Base-by-base conservation (phyloP, 2,113 vertebrate species). In the Solenodon paradoxus region DNA sequence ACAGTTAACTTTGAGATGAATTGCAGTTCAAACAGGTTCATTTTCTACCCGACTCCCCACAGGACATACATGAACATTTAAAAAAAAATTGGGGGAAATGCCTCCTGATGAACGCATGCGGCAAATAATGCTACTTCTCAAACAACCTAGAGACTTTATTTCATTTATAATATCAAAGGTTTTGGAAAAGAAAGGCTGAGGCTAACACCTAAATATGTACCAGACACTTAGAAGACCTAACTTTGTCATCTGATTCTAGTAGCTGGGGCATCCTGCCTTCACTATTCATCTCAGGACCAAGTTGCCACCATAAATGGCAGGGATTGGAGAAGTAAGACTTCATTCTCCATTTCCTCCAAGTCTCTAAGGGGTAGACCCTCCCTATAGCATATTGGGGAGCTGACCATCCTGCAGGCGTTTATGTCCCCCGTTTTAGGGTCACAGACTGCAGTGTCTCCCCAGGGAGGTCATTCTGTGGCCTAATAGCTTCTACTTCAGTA, bases 1-100 rank as follows among this genome's bases (percentile, higher is more conserved):
- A 87, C 95, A 96, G 96, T 94, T 96, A 94, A 95, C 93, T 97
- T 98, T 88, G 81, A 94, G 82, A 96, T 86, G 90, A 96, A 69
- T 90, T 88, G 81, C 69, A 97, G 89, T 96, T 98, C 89, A 98
- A 97, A 97, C 20, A 96, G 32, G 51, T 95, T 96, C 30, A 92
- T 98, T 97, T 97, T 91, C 94, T 97, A 94, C 51, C 90, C 11
- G 1, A 75, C 78, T 96, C 90, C 96, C 94, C 81, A 97, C 51
- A 84, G 94, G 85, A 97, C 51, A 95, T 68, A 83, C 51, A 96
- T 40, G 88, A 38, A 38, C 35, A 80, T 92, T 94, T 96, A 90
- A 82, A 90, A 22, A 94, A 81, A 4, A 75, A 84, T 96, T 95
- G 83, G 45, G 42, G n/a, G 17, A 96, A 97, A 84, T 88, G 66